A percentile compares a stretch with the other conserved stretches of the same genome.
These are phyloP conservation scores for Sardinella longiceps DNA, from an alignment of 2,797 vertebrate genomes.

Conservation along the genomic window DNA sequence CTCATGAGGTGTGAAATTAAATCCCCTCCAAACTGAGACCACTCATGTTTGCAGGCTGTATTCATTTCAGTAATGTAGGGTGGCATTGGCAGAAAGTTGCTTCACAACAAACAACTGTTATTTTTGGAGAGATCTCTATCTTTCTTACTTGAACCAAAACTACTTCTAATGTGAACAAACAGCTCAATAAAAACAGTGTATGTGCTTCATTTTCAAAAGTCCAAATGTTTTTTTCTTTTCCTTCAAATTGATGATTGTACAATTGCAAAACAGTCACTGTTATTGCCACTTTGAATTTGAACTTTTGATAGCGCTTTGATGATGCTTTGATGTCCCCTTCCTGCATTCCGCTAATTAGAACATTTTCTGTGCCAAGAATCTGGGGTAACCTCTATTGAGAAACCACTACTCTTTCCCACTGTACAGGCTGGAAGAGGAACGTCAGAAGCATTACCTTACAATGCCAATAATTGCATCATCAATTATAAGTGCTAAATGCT, in stretches of 20 bases:
- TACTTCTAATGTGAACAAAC: not conserved
- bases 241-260: not conserved
- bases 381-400: not conserved
- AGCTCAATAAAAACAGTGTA: not conserved
- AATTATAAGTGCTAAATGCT: slow-evolving; percentile 70
- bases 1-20: slow-evolving; percentile 64
- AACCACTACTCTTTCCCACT: not conserved
- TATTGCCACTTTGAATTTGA: too few species aligned
- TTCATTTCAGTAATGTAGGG: slow-evolving; percentile 55
- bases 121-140: not conserved
- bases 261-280: too few species aligned
- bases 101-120: slow-evolving; percentile 7
- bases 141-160: not conserved
- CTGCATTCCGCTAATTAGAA: not conserved
- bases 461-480: slow-evolving; percentile 72
- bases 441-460: slow-evolving; percentile 63
- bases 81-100: slow-evolving; percentile 49
- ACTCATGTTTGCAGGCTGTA: slow-evolving; percentile 57
- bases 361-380: not conserved
- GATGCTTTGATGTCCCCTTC: too few species aligned
- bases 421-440: slow-evolving; percentile 34
- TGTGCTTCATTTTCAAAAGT: too few species aligned
- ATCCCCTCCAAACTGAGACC: slow-evolving; percentile 57
- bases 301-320: too few species aligned
- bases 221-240: not conserved